Percentiles rank a stretch among this genome's conserved stretches.
Evolutionary conservation across 1,140 invertebrate species (phyloP).

Genomic region (Zaprionus nigranus): DNA sequence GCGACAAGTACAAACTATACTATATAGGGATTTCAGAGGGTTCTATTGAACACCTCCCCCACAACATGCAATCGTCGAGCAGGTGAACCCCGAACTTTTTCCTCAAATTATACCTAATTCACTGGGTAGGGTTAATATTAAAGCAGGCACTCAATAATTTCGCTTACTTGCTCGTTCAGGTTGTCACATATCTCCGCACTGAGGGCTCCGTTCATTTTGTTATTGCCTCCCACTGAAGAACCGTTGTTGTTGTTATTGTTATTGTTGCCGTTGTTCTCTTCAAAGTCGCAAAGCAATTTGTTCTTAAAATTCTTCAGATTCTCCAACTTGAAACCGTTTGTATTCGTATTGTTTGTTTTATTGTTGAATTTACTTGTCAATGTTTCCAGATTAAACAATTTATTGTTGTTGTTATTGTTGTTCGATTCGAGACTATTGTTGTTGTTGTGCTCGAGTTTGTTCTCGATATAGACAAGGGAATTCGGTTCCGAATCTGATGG

Average conservation of each 20-base stretch:
- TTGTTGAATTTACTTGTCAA: slow-evolving; percentile 80
- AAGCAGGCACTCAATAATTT: slow-evolving; percentile 5
- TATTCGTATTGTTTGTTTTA: slow-evolving; percentile 82
- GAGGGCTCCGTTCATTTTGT: slow-evolving; percentile 80
- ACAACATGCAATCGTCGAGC: slow-evolving; percentile 22
- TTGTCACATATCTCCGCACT: slow-evolving; percentile 83
- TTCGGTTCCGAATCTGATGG: slow-evolving; percentile 81
- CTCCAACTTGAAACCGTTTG: slow-evolving; percentile 83
- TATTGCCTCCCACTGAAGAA: slow-evolving; percentile 46
- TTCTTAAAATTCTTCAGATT: slow-evolving; percentile 84
- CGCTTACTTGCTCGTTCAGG: slow-evolving; percentile 84
- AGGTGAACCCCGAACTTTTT: slow-evolving; percentile 53
- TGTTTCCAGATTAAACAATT: slow-evolving; percentile 74
- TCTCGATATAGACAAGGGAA: slow-evolving; percentile 78
- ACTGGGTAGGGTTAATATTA: slow-evolving; percentile 21
- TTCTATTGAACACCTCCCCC: not conserved
- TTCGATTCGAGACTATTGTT: slow-evolving; percentile 66
- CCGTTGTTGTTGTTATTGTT: slow-evolving; percentile 59
- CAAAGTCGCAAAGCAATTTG: slow-evolving; percentile 83
- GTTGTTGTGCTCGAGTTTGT: slow-evolving; percentile 68
- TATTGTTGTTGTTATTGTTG: slow-evolving; percentile 68
- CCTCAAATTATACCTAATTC: slow-evolving; percentile 11
- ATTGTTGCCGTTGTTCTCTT: slow-evolving; percentile 50
- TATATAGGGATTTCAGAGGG: slow-evolving; percentile 4
- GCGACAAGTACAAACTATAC: slow-evolving; percentile 11